Base-by-base conservation (phyloP, 1,140 invertebrate genomes). In the Drosophila nasuta region DNA sequence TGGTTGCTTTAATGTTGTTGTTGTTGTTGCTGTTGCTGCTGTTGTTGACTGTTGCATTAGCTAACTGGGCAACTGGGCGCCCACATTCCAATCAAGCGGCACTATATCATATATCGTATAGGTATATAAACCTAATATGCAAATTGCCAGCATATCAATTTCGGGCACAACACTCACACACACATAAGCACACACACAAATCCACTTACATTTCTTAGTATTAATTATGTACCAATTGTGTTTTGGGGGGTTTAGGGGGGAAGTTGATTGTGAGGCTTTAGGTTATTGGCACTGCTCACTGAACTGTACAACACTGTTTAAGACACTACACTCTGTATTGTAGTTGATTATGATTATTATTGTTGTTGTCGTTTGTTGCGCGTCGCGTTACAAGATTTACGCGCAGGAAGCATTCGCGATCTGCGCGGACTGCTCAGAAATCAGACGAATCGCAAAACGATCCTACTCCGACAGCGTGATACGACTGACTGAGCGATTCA, bases 401-500 rank as follows among this genome's bases (percentile, higher is more conserved):
- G 79, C 72, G 72, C 51, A 62, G 60, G 52, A 66, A 48, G 46
- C 71, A 73, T 60, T 65, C 62, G 68, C 62, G 71, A 71, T 48
- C 69, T 38, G 54, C 35, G 35, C 46, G 46, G 10, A 41, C 35
- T 57, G 57, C 49, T 62, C 77, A 71, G 13, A 69, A 71, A 82
- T 77, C 60, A 74, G 68, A 81, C 79, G 83, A 87, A 80, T 77
- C 80, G 83, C 62, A 65, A 81, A 79, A 81, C 85, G 85, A 89
- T 90, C 85, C 85, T 89, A 89, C 86, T 90, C 81, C 85, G 86
- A 89, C 85, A 89, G 81, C 81, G 85, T 89, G 81, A 79, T 89
- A 81, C 78, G 73, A 89, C 82, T 89, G 86, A 89, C 77, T 77
- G 77, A 68, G 58, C 69, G 77, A 82, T 65, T 68, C 79, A 76